Evolutionary conservation across 1,140 invertebrate species (phyloP), one percentile per base, ranked within the genome.

Genomic region (Apis florea): DNA sequence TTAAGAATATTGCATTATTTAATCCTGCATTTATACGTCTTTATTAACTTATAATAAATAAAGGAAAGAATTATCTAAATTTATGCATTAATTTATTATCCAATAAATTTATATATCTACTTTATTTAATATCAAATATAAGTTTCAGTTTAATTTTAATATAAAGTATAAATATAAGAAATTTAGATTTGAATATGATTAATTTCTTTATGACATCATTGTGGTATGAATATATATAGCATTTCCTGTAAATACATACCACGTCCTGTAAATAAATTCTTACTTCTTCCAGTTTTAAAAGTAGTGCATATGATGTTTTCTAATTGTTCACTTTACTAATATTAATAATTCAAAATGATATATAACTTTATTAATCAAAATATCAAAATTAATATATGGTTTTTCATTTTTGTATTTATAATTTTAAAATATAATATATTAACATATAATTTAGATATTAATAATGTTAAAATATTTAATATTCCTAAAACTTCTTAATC

Each of bases 21-120:
- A 88, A 90, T 89, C 85, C 83, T 89, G 86, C 87, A 90, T 90
- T 90, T 90, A 89, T 89, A 90, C 82, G 73, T 89, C 85, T 83
- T 83, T 87, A 88, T 89, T 89, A 87, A 89, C 76, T 87, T 82
- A 90, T 79, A 82, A 89, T 71, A 79, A 87, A 83, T 89, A 89
- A 84, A 90, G 79, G 56, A 85, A 72, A 85, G 63, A 82, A 73
- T 49, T 68, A 83, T 40, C 70, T 77, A 54, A 72, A 83, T 79
- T 75, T 72, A 83, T 58, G 74, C 51, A 79, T 49, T 58, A 79
- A 68, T 74, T 86, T 74, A 79, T 82, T 76, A 73, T 66, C 73
- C 56, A 53, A 56, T 40, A 78, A 75, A 40, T 53, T 69, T 68
- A 3, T 51, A 9, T 49, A 68, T 9, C 11, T 66, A 13, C 5